Conservation (phyloP, 2,888 invertebrate genomes). For the Aphidoletes aphidimyza region DNA sequence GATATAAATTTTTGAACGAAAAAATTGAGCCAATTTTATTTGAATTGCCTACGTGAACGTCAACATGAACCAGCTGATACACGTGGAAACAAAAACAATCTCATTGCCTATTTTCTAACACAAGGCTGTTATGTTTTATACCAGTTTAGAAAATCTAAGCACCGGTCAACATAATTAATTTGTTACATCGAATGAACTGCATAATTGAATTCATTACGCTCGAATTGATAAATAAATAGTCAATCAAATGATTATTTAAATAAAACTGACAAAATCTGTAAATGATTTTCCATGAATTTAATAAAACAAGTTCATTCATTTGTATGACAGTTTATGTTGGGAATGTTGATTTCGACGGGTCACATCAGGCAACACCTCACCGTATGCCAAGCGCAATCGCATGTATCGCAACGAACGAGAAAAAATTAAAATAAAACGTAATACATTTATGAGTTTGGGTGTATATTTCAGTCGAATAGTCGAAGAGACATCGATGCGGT, state of each 20-base stretch:
- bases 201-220: not conserved
- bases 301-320: not conserved
- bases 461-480: not conserved
- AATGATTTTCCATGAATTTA: too few species aligned
- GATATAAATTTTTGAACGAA: too few species aligned
- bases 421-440: not conserved
- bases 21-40: too few species aligned
- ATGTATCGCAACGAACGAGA: not conserved
- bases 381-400: not conserved
- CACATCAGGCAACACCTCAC: not conserved
- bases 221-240: too few species aligned
- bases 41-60: slow-evolving; percentile 22
- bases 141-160: not conserved
- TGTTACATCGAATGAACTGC: not conserved
- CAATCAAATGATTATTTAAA: too few species aligned
- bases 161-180: not conserved
- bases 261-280: too few species aligned
- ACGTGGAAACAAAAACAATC: slow-evolving; percentile 25
- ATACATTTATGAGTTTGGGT: not conserved
- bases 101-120: not conserved
- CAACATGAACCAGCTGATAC: slow-evolving; percentile 32
- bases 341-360: not conserved
- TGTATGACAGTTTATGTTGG: not conserved
- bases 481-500: not conserved
- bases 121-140: not conserved